Base-by-base conservation (phyloP, 2,888 invertebrate species). In the Dynastes hyllus region DNA sequence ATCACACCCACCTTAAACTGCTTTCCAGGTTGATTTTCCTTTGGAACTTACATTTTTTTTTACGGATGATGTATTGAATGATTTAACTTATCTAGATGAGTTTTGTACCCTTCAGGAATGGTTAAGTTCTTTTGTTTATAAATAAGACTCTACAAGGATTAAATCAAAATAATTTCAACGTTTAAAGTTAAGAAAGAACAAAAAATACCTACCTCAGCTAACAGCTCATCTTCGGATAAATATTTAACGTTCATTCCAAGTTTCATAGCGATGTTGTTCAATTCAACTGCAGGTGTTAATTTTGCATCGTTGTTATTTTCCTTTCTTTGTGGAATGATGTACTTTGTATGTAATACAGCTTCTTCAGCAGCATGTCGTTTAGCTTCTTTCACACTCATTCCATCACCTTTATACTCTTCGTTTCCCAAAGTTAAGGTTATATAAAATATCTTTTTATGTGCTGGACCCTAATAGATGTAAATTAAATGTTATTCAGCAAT, bases 201-300 rank as follows among this genome's bases (percentile, higher is more conserved):
- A 9, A 29, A 76, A 3, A 61, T 1, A 37, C n/a, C 2, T 77
- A 77, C 77, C 50, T 65, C 63, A 4, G 71, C 78, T 55, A 37
- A 66, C 6, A 78, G 67, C 40, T 78, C 66, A 45, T 79, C 73
- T 55, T 79, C 66, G 3, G 76, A 77, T 66, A 77, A 66, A 53
- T 88, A 88, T 27, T 82, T 83, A 69, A 88, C 85, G 58, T 81
- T 80, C 61, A 87, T 80, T 1, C 87, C 88, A 29, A 87, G 81
- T 83, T 87, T 87, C 22, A 82, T 77, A 8, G 85, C 85, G 50
- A 88, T 69, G 81, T 87, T 88, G 80, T 88, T 88, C 45, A 88
- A 81, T 53, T 85, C 70, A 40, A 87, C 87, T 8, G 87, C 87
- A 9, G 88, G 87, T 27, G 88, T 86, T 75, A 84, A 77, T 55